Evolutionary conservation across 1,140 invertebrate species (phyloP).

Genomic region (Eueides isabella): DNA sequence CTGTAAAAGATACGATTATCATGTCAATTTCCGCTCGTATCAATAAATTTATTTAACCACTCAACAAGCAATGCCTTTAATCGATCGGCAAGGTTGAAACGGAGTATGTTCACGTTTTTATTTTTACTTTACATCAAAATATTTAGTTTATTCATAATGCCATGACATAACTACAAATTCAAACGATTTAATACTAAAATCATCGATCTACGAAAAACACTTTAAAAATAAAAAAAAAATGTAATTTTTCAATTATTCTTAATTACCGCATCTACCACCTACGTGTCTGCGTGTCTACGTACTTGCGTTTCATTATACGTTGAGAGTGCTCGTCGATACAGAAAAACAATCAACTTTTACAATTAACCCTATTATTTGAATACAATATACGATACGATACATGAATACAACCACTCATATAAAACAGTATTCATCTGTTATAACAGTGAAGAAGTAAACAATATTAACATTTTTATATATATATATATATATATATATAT

Average conservation of each 20-base stretch:
- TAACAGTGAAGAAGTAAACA: not conserved
- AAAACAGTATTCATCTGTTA: slow-evolving; percentile 6
- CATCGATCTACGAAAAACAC: not conserved
- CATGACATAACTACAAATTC: not conserved
- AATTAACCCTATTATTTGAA: slow-evolving; percentile 3
- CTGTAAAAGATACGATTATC: too few relatives aligned
- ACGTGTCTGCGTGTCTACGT: not conserved
- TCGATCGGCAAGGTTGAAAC: too few relatives aligned
- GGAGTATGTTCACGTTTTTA: too few relatives aligned
- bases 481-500: too few relatives aligned
- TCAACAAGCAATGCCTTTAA: too few relatives aligned
- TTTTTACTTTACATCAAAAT: too few relatives aligned
- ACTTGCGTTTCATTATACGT: not conserved
- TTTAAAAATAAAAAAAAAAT: not conserved
- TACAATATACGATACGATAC: not conserved
- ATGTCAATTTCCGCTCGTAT: too few relatives aligned
- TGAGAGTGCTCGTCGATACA: not conserved
- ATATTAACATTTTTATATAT: too few relatives aligned
- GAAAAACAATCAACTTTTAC: slow-evolving; percentile 4
- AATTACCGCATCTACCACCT: not conserved
- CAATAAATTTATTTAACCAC: too few relatives aligned
- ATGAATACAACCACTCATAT: not conserved
- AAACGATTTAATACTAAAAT: not conserved
- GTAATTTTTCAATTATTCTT: not conserved
- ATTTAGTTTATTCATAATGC: too few relatives aligned